These are phyloP conservation scores for Scomber colias DNA, from an alignment of 2,113 vertebrate species.

Conservation along the genomic window DNA sequence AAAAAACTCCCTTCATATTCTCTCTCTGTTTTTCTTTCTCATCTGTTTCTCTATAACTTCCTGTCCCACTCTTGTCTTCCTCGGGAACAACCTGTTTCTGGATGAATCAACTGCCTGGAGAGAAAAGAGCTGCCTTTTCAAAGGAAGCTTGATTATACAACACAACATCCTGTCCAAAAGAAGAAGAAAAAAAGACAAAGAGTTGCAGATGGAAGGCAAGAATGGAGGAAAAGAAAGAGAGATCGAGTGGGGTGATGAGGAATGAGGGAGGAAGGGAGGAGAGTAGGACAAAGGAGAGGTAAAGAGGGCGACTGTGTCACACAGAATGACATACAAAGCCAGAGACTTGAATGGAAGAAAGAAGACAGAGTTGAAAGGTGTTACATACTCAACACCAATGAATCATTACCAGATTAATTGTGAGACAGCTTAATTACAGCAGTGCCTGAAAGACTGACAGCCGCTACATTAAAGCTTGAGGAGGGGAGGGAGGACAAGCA, in stretches of 20 bases:
- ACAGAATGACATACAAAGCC: not conserved
- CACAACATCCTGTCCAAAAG: constrained; percentile 40
- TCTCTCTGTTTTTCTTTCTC: not conserved
- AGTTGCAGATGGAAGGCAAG: constrained; percentile 43
- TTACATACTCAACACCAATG: constrained; percentile 32
- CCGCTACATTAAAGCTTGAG: constrained; percentile 5
- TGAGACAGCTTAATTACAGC: constrained; percentile 49
- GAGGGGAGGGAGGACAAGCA: constrained; percentile 14
- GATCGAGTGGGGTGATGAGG: constrained; percentile 30
- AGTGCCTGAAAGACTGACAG: constrained; percentile 6
- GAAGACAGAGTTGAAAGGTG: constrained; percentile 36
- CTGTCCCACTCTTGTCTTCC: constrained; percentile 29
- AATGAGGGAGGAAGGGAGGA: constrained; percentile 9
- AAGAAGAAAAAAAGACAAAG: constrained; percentile 9
- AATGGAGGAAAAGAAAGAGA: constrained; percentile 35
- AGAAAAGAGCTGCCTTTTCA: constrained; percentile 50
- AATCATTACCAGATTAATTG: constrained; percentile 56
- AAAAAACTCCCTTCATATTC: not conserved
- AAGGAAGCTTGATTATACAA: constrained; percentile 55
- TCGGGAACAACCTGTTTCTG: constrained; percentile 52
- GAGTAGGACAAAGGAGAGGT: constrained; percentile 38
- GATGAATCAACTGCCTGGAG: constrained; percentile 49
- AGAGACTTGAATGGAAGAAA: constrained; percentile 15
- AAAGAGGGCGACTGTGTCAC: constrained; percentile 23
- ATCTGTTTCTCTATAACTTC: constrained; percentile 37